phyloP scores from a whole-genome alignment of 2,888 invertebrate species.

The Drosophila mayaguana region DNA sequence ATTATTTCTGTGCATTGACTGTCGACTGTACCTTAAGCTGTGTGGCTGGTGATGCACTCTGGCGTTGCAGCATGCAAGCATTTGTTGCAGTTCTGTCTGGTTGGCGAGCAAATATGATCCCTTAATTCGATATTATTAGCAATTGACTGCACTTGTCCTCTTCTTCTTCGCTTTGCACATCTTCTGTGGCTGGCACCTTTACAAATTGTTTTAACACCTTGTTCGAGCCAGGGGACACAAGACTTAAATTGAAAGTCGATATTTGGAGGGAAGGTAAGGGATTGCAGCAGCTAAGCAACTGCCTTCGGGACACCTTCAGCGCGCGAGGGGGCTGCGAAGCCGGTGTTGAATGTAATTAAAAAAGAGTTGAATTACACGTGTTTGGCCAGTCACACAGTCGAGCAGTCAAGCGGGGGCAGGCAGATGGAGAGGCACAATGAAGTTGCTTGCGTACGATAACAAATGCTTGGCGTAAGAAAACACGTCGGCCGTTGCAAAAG shows the following conservation, averaged over 20 bases:
- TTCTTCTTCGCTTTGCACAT: background rate
- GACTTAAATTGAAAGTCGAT: conserved; percentile 71
- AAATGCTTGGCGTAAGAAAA: conserved; percentile 35
- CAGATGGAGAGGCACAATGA: conserved; percentile 38
- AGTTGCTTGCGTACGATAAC: conserved; percentile 46
- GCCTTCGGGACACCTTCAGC: conserved; percentile 50
- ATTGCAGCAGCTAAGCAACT: conserved; percentile 21
- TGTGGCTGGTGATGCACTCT: conserved; percentile 34
- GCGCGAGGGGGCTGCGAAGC: background rate
- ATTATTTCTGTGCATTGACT: background rate
- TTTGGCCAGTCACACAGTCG: conserved; percentile 14
- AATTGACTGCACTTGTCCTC: conserved; percentile 57
- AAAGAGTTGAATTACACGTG: conserved; percentile 74
- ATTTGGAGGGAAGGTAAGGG: conserved; percentile 62
- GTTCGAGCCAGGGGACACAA: conserved; percentile 28
- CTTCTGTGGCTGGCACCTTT: conserved; percentile 26
- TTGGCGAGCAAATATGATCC: conserved; percentile 63
- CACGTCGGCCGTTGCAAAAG: conserved; percentile 13
- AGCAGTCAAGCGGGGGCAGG: background rate
- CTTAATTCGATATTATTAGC: conserved; percentile 57
- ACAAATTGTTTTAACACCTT: conserved; percentile 80
- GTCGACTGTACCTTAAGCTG: conserved; percentile 3
- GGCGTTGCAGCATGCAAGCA: conserved; percentile 7
- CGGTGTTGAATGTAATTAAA: conserved; percentile 76
- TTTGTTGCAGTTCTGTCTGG: conserved; percentile 35